A percentile compares a stretch with the other conserved stretches of the same genome.
Conservation (phyloP, 1,140 invertebrate species). For the Lerema accius region DNA sequence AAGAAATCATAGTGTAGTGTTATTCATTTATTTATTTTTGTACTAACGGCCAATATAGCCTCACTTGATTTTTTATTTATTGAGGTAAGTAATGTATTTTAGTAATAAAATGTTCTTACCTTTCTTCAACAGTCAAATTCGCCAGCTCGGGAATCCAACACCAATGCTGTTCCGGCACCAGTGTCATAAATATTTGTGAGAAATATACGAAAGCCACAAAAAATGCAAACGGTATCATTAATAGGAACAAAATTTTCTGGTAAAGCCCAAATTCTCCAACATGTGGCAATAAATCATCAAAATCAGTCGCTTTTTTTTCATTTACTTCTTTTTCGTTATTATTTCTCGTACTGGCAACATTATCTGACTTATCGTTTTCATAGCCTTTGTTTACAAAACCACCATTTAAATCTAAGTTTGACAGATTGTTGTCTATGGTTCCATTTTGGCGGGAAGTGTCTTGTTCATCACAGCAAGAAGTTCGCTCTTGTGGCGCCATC, state of each 20-base stretch:
- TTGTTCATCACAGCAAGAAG: slow-evolving; percentile 63
- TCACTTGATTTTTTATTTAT: too few species aligned
- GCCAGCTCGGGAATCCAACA: slow-evolving; percentile 89
- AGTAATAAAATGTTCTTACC: too few species aligned
- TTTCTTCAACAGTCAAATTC: slow-evolving; percentile 87
- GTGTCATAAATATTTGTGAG: slow-evolving; percentile 93
- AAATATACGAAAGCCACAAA: slow-evolving; percentile 94
- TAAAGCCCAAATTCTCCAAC: slow-evolving; percentile 95
- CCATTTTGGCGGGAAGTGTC: slow-evolving; percentile 58
- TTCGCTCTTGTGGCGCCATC: slow-evolving; percentile 79
- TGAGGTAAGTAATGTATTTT: too few species aligned
- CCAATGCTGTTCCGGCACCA: slow-evolving; percentile 92
- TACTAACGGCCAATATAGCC: too few species aligned
- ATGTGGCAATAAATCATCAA: slow-evolving; percentile 85
- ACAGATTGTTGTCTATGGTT: slow-evolving; percentile 65
- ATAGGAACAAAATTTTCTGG: slow-evolving; percentile 92
- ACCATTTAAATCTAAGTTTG: slow-evolving; percentile 61
- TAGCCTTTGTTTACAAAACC: slow-evolving; percentile 69
- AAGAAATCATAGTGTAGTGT: too few species aligned
- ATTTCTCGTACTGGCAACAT: slow-evolving; percentile 45
- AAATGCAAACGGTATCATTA: slow-evolving; percentile 94
- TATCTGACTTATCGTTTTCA: slow-evolving; percentile 54
- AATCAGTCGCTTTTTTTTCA: slow-evolving; percentile 67
- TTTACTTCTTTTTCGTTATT: slow-evolving; percentile 43
- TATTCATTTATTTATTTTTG: too few species aligned